Evolutionary conservation across 2,888 invertebrate species (phyloP).

Genomic region (Perithous albicinctus): DNA sequence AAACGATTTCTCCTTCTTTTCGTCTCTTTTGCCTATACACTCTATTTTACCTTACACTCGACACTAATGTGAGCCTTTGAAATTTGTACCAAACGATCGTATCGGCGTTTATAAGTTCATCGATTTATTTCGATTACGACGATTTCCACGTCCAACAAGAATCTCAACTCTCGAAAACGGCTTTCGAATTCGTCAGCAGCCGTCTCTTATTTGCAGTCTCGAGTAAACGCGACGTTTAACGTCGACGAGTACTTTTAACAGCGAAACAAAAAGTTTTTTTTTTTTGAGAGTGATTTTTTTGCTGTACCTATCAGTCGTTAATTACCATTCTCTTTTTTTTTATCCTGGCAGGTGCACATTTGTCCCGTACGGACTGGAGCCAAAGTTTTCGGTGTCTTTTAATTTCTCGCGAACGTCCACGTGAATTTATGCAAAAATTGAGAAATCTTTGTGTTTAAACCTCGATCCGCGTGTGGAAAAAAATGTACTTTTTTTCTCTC

Average conservation of each 20-base stretch:
- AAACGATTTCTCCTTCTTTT: slow-evolving; percentile 17
- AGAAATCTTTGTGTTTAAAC: not conserved
- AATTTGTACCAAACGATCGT: slow-evolving; percentile 67
- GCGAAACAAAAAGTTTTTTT: slow-evolving; percentile 33
- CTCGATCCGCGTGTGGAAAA: not conserved
- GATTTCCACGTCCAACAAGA: slow-evolving; percentile 23
- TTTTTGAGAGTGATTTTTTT: slow-evolving; percentile 19
- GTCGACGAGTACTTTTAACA: slow-evolving; percentile 18
- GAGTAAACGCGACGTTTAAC: slow-evolving; percentile 41
- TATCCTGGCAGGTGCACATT: slow-evolving; percentile 55
- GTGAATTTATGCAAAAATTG: slow-evolving; percentile 27
- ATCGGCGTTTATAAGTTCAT: slow-evolving; percentile 36
- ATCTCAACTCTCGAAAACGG: not conserved
- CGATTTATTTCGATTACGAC: slow-evolving; percentile 25
- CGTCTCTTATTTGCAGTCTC: not conserved
- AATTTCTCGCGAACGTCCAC: slow-evolving; percentile 25
- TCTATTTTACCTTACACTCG: slow-evolving; percentile 43
- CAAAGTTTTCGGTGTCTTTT: slow-evolving; percentile 56
- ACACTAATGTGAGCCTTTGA: slow-evolving; percentile 53
- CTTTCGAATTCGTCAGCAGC: not conserved
- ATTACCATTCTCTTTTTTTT: slow-evolving; percentile 18
- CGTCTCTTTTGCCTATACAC: slow-evolving; percentile 34
- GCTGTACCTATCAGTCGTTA: slow-evolving; percentile 24
- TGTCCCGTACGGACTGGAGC: slow-evolving; percentile 53
- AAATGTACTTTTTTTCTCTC: slow-evolving; percentile 1